Evolutionary conservation across 2,797 vertebrate genomes (phyloP).

Genomic region (Decapterus maruadsi): DNA sequence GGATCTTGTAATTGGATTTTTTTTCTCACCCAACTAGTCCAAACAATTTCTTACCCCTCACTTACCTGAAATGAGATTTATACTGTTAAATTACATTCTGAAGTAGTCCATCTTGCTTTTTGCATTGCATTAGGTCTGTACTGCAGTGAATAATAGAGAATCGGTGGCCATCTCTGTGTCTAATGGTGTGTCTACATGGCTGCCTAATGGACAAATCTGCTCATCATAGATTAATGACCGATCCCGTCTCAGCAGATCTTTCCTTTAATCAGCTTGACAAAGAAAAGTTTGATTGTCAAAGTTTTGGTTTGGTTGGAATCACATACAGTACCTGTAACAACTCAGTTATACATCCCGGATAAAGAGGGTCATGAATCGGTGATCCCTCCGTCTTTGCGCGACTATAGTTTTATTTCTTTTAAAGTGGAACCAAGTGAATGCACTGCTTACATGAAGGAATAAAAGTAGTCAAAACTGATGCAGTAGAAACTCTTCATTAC

Average conservation of each 20-base stretch:
- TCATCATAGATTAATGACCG: slow-evolving; percentile 48
- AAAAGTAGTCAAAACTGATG: rapidly evolving
- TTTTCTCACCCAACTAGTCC: slow-evolving; percentile 25
- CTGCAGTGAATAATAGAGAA: slow-evolving; percentile 56
- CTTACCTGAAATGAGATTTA: slow-evolving; percentile 54
- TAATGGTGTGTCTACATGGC: slow-evolving; percentile 53
- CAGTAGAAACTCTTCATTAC: not conserved
- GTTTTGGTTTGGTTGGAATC: slow-evolving; percentile 17
- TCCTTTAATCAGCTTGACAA: not conserved
- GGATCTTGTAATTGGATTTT: slow-evolving; percentile 51
- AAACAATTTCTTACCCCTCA: slow-evolving; percentile 45
- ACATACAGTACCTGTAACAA: not conserved
- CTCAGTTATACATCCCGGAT: not conserved
- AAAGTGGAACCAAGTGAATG: not conserved
- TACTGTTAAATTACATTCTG: slow-evolving; percentile 54
- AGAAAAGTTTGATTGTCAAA: slow-evolving; percentile 23
- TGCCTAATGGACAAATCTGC: slow-evolving; percentile 58
- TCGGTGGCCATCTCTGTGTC: slow-evolving; percentile 42
- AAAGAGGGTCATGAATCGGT: not conserved
- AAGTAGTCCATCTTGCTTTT: slow-evolving; percentile 43
- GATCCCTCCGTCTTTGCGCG: not conserved
- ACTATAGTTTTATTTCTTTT: not conserved
- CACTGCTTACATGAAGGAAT: not conserved
- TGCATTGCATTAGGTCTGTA: slow-evolving; percentile 37
- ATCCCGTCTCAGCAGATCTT: slow-evolving; percentile 32